A percentile compares a stretch with the other conserved stretches of the same genome.
Conservation (phyloP, 1,140 invertebrate species). For the Mya arenaria region DNA sequence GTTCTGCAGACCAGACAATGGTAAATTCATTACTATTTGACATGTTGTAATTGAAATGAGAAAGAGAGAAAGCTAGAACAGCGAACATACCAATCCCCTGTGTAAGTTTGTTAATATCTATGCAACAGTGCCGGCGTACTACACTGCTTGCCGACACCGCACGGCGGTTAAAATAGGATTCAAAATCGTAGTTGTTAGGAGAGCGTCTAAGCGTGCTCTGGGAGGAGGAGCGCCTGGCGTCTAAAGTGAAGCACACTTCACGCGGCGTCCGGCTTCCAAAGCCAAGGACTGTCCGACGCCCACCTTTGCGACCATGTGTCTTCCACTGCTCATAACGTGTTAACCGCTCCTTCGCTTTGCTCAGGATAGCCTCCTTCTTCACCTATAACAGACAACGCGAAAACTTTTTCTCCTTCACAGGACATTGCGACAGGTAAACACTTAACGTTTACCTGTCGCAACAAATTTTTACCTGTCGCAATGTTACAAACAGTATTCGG, state of each 20-base stretch:
- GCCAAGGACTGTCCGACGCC: constrained; percentile 70
- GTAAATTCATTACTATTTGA: too few species aligned
- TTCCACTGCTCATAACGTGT: constrained; percentile 78
- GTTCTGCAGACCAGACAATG: too few species aligned
- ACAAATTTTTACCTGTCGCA: too few species aligned
- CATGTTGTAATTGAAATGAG: constrained; percentile 48
- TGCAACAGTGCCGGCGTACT: constrained; percentile 78
- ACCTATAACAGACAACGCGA: too few species aligned
- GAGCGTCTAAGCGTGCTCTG: constrained; percentile 76
- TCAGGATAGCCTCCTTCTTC: constrained; percentile 72
- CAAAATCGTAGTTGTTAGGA: constrained; percentile 77
- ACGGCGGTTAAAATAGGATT: constrained; percentile 75
- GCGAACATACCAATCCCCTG: constrained; percentile 66
- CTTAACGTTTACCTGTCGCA: too few species aligned
- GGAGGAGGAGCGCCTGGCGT: constrained; percentile 76
- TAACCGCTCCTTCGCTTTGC: constrained; percentile 73
- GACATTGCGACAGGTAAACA: too few species aligned
- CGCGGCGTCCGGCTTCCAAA: constrained; percentile 79
- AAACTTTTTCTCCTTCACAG: too few species aligned
- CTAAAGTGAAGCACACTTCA: constrained; percentile 77
- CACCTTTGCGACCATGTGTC: constrained; percentile 74
- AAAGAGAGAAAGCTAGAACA: constrained; percentile 34
- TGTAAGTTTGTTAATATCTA: constrained; percentile 75
- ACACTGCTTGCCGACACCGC: constrained; percentile 78
- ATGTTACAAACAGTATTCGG: too few species aligned